Evolutionary conservation across 1,140 invertebrate species (phyloP).

Genomic region (Nomia melanderi): DNA sequence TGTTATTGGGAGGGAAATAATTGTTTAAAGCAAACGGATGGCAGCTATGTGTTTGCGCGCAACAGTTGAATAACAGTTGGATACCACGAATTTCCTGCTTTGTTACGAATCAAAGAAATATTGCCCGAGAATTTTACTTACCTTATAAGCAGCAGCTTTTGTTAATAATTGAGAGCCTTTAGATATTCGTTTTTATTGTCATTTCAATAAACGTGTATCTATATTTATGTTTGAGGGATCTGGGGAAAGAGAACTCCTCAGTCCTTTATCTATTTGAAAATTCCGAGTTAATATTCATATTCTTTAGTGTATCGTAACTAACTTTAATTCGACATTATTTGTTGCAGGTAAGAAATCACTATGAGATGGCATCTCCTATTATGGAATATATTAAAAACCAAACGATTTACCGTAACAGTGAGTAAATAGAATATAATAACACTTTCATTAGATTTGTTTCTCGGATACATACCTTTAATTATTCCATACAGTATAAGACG

Average conservation of each 20-base stretch:
- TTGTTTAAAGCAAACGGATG: background rate
- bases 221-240: too few species aligned
- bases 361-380: background rate
- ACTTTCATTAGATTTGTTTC: too few species aligned
- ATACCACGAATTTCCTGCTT: background rate
- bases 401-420: background rate
- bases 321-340: background rate
- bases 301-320: background rate
- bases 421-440: background rate
- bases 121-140: background rate
- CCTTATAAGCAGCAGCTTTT: background rate
- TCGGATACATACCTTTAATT: background rate
- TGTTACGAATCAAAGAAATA: background rate
- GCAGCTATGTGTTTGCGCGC: too few species aligned
- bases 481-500: background rate
- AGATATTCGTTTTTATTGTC: too few species aligned
- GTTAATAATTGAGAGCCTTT: too few species aligned
- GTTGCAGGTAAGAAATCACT: conserved; percentile 3
- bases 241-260: too few species aligned
- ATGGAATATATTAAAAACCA: background rate
- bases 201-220: too few species aligned
- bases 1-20: background rate
- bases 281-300: background rate
- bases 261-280: too few species aligned
- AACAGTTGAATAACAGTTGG: too few species aligned